Conservation (phyloP, 2,113 vertebrate species). For the Rhinoderma darwinii region DNA sequence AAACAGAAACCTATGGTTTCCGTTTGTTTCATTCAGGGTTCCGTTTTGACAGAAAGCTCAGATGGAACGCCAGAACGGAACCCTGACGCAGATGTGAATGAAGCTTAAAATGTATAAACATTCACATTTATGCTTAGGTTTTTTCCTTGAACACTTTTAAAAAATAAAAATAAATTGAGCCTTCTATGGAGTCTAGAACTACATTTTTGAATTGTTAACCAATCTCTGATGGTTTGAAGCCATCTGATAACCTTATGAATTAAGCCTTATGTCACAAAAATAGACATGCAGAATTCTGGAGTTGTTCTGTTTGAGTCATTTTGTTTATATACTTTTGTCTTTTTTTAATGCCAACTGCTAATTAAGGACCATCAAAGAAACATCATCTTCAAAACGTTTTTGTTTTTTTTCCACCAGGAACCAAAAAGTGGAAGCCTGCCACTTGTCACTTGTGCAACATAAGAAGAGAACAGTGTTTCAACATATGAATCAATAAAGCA, state of each 20-base stretch:
- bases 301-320: constrained; percentile 50
- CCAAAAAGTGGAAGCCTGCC: constrained; percentile 42
- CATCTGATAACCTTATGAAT: constrained; percentile 58
- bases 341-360: constrained; percentile 56
- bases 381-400: constrained; percentile 52
- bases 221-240: constrained; percentile 36
- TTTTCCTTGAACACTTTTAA: not conserved
- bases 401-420: constrained; percentile 49
- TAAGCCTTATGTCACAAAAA: constrained; percentile 50
- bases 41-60: too few relatives aligned
- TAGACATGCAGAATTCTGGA: constrained; percentile 46
- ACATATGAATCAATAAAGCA: constrained; percentile 43
- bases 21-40: too few relatives aligned
- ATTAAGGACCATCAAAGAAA: constrained; percentile 55
- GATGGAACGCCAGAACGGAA: too few relatives aligned
- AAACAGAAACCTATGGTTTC: too few relatives aligned
- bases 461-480: constrained; percentile 11
- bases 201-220: constrained; percentile 21
- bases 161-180: too few relatives aligned
- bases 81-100: too few relatives aligned
- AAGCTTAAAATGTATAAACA: too few relatives aligned
- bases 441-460: constrained; percentile 41
- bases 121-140: too few relatives aligned
- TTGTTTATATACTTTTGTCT: constrained; percentile 52
- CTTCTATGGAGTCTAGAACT: not conserved